Percentiles rank a stretch among this genome's conserved stretches.
Evolutionary conservation across 2,888 invertebrate species (phyloP).

Genomic region (Catocala fraxini): DNA sequence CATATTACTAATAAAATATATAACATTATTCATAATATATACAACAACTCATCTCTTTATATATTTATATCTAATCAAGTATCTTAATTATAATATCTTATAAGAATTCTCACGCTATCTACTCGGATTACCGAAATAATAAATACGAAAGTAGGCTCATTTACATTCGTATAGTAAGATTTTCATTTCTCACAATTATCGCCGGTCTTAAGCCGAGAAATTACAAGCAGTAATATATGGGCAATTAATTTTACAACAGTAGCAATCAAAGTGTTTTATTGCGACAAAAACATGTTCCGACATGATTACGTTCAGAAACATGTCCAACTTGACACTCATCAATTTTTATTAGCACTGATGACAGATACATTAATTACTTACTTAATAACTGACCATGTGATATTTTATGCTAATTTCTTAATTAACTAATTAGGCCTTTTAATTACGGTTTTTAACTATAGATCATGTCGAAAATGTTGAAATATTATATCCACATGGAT

Average conservation of each 20-base stretch:
- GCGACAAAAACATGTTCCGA: constrained; percentile 33
- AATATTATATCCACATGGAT: too few relatives aligned
- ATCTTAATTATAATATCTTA: not conserved
- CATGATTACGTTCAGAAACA: constrained; percentile 35
- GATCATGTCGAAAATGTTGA: not conserved
- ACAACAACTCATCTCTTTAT: too few relatives aligned
- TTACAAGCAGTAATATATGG: constrained; percentile 40
- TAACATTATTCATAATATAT: too few relatives aligned
- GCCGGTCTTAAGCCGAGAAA: constrained; percentile 20
- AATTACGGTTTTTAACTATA: not conserved
- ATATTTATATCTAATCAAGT: not conserved
- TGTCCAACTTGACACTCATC: constrained; percentile 27
- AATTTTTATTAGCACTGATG: constrained; percentile 37
- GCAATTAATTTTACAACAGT: constrained; percentile 50
- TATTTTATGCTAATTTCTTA: constrained; percentile 25
- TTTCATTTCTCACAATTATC: constrained; percentile 22
- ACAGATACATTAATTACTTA: constrained; percentile 39
- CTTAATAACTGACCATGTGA: constrained; percentile 31
- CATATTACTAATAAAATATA: too few relatives aligned
- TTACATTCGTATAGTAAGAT: not conserved
- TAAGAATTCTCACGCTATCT: constrained; percentile 2
- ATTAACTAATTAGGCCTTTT: constrained; percentile 13
- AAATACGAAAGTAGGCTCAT: constrained; percentile 1
- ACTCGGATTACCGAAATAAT: not conserved
- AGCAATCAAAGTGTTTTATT: constrained; percentile 49